Percentiles rank a stretch among this genome's conserved stretches.
Evolutionary conservation across 2,888 invertebrate species (phyloP).

Genomic region (Clusia tigrina): DNA sequence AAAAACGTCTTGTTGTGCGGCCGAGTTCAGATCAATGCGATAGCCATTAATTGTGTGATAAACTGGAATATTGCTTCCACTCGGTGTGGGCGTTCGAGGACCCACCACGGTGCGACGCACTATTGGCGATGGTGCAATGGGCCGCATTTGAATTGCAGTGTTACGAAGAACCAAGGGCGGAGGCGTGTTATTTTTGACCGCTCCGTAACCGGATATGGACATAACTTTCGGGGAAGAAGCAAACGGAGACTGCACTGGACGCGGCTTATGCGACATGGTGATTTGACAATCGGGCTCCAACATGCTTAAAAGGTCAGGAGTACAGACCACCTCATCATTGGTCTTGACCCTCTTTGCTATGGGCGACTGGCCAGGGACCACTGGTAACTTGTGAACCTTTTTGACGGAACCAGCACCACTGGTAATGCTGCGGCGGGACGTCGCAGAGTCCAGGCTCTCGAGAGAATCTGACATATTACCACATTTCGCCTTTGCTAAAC

Average conservation of each 20-base stretch:
- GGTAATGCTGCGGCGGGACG: constrained; percentile 49
- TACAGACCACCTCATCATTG: constrained; percentile 69
- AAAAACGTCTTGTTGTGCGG: constrained; percentile 63
- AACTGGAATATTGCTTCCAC: constrained; percentile 52
- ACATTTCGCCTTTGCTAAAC: constrained; percentile 51
- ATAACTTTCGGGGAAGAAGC: constrained; percentile 43
- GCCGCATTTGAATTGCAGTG: constrained; percentile 52
- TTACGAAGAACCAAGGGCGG: constrained; percentile 59
- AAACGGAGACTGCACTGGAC: constrained; percentile 37
- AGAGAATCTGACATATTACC: constrained; percentile 55
- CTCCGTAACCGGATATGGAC: constrained; percentile 37
- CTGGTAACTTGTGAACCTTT: constrained; percentile 35
- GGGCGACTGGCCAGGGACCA: constrained; percentile 16
- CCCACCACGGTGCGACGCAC: constrained; percentile 56
- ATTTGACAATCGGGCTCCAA: constrained; percentile 61
- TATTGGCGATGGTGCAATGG: constrained; percentile 33
- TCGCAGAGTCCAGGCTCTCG: constrained; percentile 54
- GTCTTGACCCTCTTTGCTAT: constrained; percentile 50
- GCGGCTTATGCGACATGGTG: constrained; percentile 49
- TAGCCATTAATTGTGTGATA: constrained; percentile 64
- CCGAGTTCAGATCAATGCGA: constrained; percentile 64
- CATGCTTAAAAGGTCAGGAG: constrained; percentile 67
- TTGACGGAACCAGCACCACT: constrained; percentile 39
- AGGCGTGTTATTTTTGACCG: constrained; percentile 36
- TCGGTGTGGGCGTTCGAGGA: constrained; percentile 42